Evolutionary conservation across 2,888 invertebrate genomes (phyloP), one percentile per base, ranked within the genome.

Genomic region (Drosophila algonquin): DNA sequence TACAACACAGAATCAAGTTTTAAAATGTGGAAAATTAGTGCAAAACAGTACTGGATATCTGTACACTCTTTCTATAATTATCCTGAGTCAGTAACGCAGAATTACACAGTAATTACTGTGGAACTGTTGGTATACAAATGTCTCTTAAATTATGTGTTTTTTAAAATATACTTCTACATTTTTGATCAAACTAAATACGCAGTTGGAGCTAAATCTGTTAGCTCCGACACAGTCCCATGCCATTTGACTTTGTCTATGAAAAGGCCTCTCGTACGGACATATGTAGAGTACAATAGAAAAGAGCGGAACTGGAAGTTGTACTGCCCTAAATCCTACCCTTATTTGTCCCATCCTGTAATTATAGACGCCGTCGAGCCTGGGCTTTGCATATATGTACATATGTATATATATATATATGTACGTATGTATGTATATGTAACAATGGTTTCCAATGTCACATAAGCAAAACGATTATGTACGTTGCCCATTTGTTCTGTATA

Each of bases 361-460:
- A 52, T 65, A 62, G 21, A 65, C 51, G 50, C 40, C n/a, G 40
- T 40, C n/a, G 40, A 40, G 40, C 40, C 40, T n/a, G 14, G n/a
- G n/a, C 7, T 40, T 40, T 40, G 40, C 40, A n/a, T 40, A 32
- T 32, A n/a, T 40, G 12, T 32, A 10, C 2, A 2, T 14, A 40
- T 2, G 1, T 40, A n/a, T 7, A 40, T n/a, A 14, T n/a, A n/a
- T n/a, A 6, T 2, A 14, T 14, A 40, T 6, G 14, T 14, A n/a
- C 24, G 6, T 40, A 40, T 6, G 40, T 40, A 40, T n/a, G n/a
- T 7, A 2, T n/a, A 40, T n/a, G n/a, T n/a, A n/a, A 2, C 14
- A 40, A 40, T n/a, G 40, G 40, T n/a, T n/a, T 40, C n/a, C 40
- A 40, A 40, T 40, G 40, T 14, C 40, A n/a, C 14, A n/a, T 5